Evolutionary conservation across 2,888 invertebrate species (phyloP), one percentile per base, ranked within the genome.

Genomic region (Parnassius apollo): DNA sequence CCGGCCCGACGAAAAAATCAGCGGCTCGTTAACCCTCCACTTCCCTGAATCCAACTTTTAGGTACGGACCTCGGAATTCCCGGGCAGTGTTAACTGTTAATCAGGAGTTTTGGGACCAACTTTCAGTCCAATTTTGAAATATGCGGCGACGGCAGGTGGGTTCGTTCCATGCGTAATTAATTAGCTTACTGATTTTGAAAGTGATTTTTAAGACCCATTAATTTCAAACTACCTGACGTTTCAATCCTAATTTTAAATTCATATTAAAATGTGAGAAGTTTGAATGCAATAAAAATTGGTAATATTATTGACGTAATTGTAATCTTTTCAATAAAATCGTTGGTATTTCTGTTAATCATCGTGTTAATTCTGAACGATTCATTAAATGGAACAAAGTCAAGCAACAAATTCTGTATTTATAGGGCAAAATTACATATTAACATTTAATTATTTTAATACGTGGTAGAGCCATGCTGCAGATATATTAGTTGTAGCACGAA

Each of bases 11-110:
- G 62, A 69, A 73, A 70, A 70, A 68, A 68, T 65, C 69, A 65
- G 62, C 65, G 69, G 61, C 69, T 72, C 69, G 72, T 69, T 72
- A 72, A 61, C 59, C 66, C 52, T 62, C 59, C 62, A 60, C 65
- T 66, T 64, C 52, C 53, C 62, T 61, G 57, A 60, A 53, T 46
- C 50, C 44, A 62, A 63, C 58, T 68, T 69, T 62, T 18, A 45
- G 62, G 62, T 35, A 35, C 44, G 44, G 46, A 25, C 25, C 45
- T 18, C 55, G 44, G 50, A 50, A 50, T 45, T 2, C 35, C 45
- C 56, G 51, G 46, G 54, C 59, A 61, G 56, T 57, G 54, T 54
- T 62, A 62, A 62, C 58, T 58, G 59, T 42, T 62, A 55, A 59
- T 62, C 55, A 46, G 44, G 25, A 52, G 58, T 59, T 59, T 51